Conservation (phyloP, 2,888 invertebrate species). For the Hydrotaea diabolus region DNA sequence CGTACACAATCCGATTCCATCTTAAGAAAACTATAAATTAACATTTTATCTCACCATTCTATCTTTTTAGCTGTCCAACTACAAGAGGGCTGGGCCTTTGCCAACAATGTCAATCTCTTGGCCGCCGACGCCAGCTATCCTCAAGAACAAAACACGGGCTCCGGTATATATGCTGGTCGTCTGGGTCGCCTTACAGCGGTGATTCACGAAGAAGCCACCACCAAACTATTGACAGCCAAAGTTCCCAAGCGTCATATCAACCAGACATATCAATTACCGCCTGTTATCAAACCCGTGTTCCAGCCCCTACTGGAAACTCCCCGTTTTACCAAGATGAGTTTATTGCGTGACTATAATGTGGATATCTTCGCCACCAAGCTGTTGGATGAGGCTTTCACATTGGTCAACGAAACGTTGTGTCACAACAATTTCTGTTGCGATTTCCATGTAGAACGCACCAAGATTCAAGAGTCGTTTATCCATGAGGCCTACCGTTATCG, state of each 20-base stretch:
- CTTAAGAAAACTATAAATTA: too few species aligned
- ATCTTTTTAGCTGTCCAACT: constrained; percentile 81
- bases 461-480: constrained; percentile 47
- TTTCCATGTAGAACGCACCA: constrained; percentile 69
- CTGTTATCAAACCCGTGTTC: constrained; percentile 65
- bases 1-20: too few species aligned
- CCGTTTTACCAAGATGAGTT: constrained; percentile 70
- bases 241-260: constrained; percentile 72
- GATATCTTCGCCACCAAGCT: constrained; percentile 72
- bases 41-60: too few species aligned
- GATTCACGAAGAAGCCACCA: constrained; percentile 71
- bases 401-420: constrained; percentile 55
- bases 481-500: constrained; percentile 76
- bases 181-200: constrained; percentile 74
- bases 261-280: constrained; percentile 57
- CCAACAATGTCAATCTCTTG: constrained; percentile 83
- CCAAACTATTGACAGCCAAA: constrained; percentile 71
- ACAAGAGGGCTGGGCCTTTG: constrained; percentile 84
- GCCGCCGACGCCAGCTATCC: constrained; percentile 84
- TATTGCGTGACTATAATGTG: constrained; percentile 75
- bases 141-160: constrained; percentile 81
- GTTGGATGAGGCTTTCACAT: constrained; percentile 66
- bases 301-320: constrained; percentile 66
- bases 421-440: constrained; percentile 77
- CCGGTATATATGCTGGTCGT: constrained; percentile 83